Base-by-base conservation (phyloP, 2,888 invertebrate genomes). In the Troides aeacus region DNA sequence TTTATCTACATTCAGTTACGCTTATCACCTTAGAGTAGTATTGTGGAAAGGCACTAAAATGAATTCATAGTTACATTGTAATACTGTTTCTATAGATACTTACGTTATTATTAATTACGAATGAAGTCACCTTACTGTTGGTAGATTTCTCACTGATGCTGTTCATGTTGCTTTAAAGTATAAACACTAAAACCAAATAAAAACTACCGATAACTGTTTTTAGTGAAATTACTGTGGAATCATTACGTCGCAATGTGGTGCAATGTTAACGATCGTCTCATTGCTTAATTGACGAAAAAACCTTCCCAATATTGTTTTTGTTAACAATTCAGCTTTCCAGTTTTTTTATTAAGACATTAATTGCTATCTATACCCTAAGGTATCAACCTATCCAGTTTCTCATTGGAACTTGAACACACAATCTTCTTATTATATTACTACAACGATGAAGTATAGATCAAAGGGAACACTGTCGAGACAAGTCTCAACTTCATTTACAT, bases 401-500 rank as follows among this genome's bases (percentile, higher is more conserved):
- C 50, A 50, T 17, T 15, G 18, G 17, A 50, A 50, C 17, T 12
- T 50, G 10, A 50, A 15, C 10, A 12, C 17, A 50, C 50, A 50
- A 50, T 50, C 15, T 50, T 4, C 18, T 50, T 18, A 18, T 17
- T 18, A 4, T 50, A 18, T 50, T 18, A 17, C 10, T 50, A 50
- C 50, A 18, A 15, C 18, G 18, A 50, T 18, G 18, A 57, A 8
- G 57, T 57, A 57, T 6, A n/a, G n/a, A 21, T 57, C 57, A 57
- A 57, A 57, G 57, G 50, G 21, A 21, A 57, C n/a, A 57, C 10
- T 57, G 21, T 0, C 23, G 21, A 6, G 57, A 57, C 21, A 5
- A 21, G 21, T 57, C 57, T n/a, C 50, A 15, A 50, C 50, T 50
- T 68, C 71, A 74, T 74, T 73, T 72, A 57, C n/a, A 57, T 74